Percentiles rank a stretch among this genome's conserved stretches.
Conservation (phyloP, 2,888 invertebrate species). For the Drosophila kuntzei region DNA sequence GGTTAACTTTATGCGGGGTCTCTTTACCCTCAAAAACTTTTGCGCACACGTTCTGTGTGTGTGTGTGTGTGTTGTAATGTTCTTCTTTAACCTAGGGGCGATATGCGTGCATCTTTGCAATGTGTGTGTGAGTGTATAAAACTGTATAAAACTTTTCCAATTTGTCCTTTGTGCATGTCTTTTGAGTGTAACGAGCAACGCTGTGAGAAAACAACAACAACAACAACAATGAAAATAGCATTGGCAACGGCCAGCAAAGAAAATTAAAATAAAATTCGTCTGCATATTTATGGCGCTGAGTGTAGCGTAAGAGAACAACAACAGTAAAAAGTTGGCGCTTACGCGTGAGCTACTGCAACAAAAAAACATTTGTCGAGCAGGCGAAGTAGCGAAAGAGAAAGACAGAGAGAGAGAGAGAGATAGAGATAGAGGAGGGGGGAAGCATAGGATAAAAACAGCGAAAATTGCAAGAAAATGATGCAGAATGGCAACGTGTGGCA, state of each 20-base stretch:
- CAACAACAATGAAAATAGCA: conserved; percentile 21
- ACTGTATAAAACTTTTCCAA: conserved; percentile 66
- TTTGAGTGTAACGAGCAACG: conserved; percentile 65
- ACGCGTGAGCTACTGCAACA: conserved; percentile 52
- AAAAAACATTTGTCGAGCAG: conserved; percentile 45
- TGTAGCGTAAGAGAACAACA: conserved; percentile 34
- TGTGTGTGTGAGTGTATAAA: conserved; percentile 35
- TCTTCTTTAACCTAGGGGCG: conserved; percentile 13
- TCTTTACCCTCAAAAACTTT: conserved; percentile 4
- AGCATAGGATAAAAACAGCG: conserved; percentile 23
- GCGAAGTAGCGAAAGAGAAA: not conserved
- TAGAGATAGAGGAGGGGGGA: not conserved
- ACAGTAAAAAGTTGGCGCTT: conserved; percentile 53
- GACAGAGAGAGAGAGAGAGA: not conserved
- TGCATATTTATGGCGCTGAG: conserved; percentile 64
- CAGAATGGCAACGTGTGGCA: conserved; percentile 66
- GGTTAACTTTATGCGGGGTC: conserved; percentile 46
- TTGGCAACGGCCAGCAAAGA: conserved; percentile 50
- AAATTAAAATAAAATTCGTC: conserved; percentile 71
- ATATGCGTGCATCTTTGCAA: conserved; percentile 12
- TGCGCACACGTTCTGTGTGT: conserved; percentile 8
- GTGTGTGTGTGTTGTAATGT: conserved; percentile 31
- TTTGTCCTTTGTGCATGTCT: conserved; percentile 72
- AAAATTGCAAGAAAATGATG: conserved; percentile 71
- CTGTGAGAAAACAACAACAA: conserved; percentile 32